Evolutionary conservation across 2,797 vertebrate genomes (phyloP), one percentile per base, ranked within the genome.

Genomic region (Myotis vivesi): DNA sequence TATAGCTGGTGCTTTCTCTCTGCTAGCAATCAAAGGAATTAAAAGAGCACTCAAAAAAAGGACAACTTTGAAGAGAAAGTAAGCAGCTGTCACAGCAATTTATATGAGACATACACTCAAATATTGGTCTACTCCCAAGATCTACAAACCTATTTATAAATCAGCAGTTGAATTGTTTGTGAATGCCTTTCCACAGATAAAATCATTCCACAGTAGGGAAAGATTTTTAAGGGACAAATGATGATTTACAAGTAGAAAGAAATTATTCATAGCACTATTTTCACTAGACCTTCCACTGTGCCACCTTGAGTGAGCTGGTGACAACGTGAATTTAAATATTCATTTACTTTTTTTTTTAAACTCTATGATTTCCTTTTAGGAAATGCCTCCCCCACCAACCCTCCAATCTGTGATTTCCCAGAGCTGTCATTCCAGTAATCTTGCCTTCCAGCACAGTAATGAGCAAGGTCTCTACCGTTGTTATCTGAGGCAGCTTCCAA

Each of bases 71-170:
- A 55, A 91, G 92, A 92, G 49, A 91, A 94, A 92, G 44, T 28
- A 69, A 96, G 92, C 30, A 85, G 38, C 59, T 80, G 88, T 51
- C 82, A 68, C 64, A 77, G 69, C n/a, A 87, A 89, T 87, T 94
- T 92, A 76, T 85, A 33, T 82, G 84, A 95, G 46, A 85, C 57
- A 84, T 84, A 89, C 20, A 75, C 83, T 76, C 80, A 88, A 23
- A 80, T 33, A 83, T 38, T 90, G 87, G 44, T 95, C 33, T 91
- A 5, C 20, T 80, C 84, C 94, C 93, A 87, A 92, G 76, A 81
- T 84, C 84, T 95, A 87, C 62, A 77, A 85, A 84, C 44, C 83
- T 86, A 64, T 23, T 89, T 84, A 33, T 95, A 95, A 89, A 84
- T 76, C 84, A 28, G 69, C 62, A 59, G 33, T 28, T 44, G 33